Evolutionary conservation across 2,797 vertebrate genomes (phyloP).

Genomic region (Octomys mimax): DNA sequence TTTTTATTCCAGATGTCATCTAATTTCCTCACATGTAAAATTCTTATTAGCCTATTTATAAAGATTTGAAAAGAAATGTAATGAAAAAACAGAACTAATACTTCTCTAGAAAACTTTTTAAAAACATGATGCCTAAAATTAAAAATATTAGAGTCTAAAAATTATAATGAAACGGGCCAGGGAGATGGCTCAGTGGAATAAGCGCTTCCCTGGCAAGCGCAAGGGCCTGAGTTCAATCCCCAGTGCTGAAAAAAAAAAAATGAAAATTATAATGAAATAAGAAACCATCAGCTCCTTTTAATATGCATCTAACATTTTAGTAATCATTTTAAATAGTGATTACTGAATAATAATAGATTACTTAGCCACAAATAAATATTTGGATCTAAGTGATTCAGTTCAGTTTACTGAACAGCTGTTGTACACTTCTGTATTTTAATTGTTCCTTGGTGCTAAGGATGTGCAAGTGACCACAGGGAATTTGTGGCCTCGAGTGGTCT

Average conservation of each 20-base stretch:
- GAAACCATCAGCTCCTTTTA: conserved; percentile 9
- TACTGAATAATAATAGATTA: background rate
- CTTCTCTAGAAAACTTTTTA: conserved; percentile 17
- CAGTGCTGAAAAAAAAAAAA: no score
- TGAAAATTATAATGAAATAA: no score
- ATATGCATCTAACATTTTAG: conserved; percentile 41
- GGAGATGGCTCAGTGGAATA: no score
- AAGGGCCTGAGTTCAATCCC: no score
- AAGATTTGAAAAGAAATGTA: conserved; percentile 54
- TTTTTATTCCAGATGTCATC: conserved; percentile 68
- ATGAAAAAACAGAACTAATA: background rate
- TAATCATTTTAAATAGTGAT: background rate
- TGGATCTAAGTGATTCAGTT: background rate
- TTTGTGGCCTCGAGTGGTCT: background rate
- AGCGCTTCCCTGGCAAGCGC: no score
- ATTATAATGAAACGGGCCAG: background rate
- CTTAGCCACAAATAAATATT: background rate
- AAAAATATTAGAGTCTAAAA: conserved; percentile 37
- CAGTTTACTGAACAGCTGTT: background rate
- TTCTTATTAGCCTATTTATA: conserved; percentile 50
- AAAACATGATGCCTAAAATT: background rate
- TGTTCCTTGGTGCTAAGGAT: background rate
- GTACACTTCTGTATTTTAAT: background rate
- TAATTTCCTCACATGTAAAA: conserved; percentile 53
- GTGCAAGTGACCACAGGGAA: background rate